Percentiles rank a stretch among this genome's conserved stretches.
phyloP scores from a whole-genome alignment of 2,888 invertebrate species.

The Tineola bisselliella region DNA sequence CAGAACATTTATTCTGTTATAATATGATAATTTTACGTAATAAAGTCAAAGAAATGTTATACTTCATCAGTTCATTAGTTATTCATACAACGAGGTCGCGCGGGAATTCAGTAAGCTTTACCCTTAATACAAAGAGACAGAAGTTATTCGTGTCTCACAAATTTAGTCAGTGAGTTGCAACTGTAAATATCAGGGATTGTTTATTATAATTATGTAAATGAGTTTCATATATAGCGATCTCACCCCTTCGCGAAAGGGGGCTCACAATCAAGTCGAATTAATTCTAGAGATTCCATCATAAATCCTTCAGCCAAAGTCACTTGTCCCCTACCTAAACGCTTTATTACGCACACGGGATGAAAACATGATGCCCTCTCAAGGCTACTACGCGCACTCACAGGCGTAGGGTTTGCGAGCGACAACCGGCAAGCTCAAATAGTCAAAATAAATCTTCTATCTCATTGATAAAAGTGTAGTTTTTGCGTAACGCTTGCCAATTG shows the following conservation, averaged over 20 bases:
- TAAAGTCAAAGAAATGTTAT: not conserved
- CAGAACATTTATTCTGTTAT: too few relatives aligned
- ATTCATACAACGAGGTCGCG: not conserved
- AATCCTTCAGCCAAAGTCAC: slow-evolving; percentile 61
- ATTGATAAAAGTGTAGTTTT: slow-evolving; percentile 62
- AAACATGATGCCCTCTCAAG: slow-evolving; percentile 62
- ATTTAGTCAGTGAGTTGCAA: not conserved
- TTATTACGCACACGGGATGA: slow-evolving; percentile 64
- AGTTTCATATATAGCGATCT: slow-evolving; percentile 19
- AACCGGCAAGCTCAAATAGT: not conserved
- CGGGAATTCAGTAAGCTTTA: not conserved
- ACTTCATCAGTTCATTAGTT: slow-evolving; percentile 9
- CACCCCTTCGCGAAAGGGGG: slow-evolving; percentile 24
- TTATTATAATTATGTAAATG: slow-evolving; percentile 21
- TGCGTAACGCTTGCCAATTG: slow-evolving; percentile 37
- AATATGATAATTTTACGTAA: not conserved
- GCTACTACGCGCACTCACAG: slow-evolving; percentile 26
- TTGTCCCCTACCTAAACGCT: slow-evolving; percentile 58
- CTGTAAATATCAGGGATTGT: slow-evolving; percentile 8
- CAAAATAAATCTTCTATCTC: slow-evolving; percentile 49
- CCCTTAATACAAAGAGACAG: slow-evolving; percentile 6
- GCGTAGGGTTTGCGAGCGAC: not conserved
- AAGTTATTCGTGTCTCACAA: slow-evolving; percentile 2
- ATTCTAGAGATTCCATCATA: slow-evolving; percentile 57
- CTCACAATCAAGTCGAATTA: slow-evolving; percentile 52